These are phyloP conservation scores for Meriones psammophilus DNA, from an alignment of 2,797 vertebrate genomes.

Conservation along the genomic window DNA sequence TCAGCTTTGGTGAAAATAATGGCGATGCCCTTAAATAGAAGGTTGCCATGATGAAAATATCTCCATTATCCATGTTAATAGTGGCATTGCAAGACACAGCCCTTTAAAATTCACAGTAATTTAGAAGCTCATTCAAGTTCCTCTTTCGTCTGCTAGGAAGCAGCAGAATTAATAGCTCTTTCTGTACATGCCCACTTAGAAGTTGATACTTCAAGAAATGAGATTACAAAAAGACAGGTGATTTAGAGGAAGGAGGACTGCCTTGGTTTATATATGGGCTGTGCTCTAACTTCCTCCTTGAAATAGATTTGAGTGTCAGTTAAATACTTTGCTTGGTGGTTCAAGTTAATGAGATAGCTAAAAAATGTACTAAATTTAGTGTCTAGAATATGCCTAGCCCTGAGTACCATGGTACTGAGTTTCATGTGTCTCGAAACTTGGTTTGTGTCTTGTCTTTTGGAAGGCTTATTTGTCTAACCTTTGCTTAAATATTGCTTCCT, in stretches of 20 bases:
- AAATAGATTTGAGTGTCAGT: slow-evolving; percentile 56
- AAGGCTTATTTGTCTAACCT: slow-evolving; percentile 21
- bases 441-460: background rate
- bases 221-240: slow-evolving; percentile 56
- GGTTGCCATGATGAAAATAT: background rate
- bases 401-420: background rate
- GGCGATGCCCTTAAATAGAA: background rate
- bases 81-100: background rate
- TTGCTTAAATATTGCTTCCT: slow-evolving; percentile 4
- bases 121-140: slow-evolving; percentile 6
- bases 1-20: background rate
- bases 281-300: slow-evolving; percentile 7
- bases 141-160: slow-evolving; percentile 28
- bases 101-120: background rate
- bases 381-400: background rate
- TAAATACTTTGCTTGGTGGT: slow-evolving; percentile 56
- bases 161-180: slow-evolving; percentile 66
- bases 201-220: slow-evolving; percentile 60
- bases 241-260: slow-evolving; percentile 51
- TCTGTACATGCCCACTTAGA: slow-evolving; percentile 36
- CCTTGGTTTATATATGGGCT: slow-evolving; percentile 4
- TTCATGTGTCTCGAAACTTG: background rate
- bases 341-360: slow-evolving; percentile 54
- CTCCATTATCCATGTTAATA: background rate
- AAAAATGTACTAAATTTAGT: background rate